phyloP scores from a whole-genome alignment of 2,888 invertebrate species.

The Molanna angustata region DNA sequence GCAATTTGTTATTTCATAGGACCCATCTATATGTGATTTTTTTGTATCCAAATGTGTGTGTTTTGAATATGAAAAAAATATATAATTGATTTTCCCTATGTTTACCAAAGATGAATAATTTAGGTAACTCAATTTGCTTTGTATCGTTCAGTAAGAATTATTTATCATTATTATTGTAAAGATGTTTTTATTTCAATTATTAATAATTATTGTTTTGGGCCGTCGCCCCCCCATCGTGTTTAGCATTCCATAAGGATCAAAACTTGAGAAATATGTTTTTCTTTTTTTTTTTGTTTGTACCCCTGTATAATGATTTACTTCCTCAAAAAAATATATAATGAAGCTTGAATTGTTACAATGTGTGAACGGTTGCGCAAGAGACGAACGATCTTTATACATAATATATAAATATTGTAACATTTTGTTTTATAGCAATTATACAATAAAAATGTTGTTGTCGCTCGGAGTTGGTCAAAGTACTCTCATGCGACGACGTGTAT shows the following conservation, averaged over 20 bases:
- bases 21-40: too few species aligned
- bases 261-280: conserved; percentile 13
- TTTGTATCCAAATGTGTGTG: too few species aligned
- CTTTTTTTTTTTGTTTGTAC: conserved; percentile 9
- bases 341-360: conserved; percentile 7
- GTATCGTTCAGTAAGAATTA: neutral
- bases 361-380: conserved; percentile 13
- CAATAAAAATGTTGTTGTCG: conserved; percentile 3
- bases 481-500: neutral
- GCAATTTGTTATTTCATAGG: too few species aligned
- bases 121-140: conserved; percentile 12
- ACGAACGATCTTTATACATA: conserved; percentile 6
- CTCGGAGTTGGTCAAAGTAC: neutral
- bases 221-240: conserved; percentile 11
- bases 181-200: neutral
- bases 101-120: conserved; percentile 21
- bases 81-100: too few species aligned
- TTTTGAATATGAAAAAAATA: too few species aligned
- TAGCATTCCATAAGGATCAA: conserved; percentile 19
- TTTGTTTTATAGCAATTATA: conserved; percentile 27
- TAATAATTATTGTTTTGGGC: neutral
- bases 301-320: conserved; percentile 3
- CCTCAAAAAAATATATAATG: too few species aligned
- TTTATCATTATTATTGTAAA: conserved; percentile 1
- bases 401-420: conserved; percentile 12